Evolutionary conservation across 2,113 vertebrate genomes (phyloP), one percentile per base, ranked within the genome.

Genomic region (Athene cunicularia): DNA sequence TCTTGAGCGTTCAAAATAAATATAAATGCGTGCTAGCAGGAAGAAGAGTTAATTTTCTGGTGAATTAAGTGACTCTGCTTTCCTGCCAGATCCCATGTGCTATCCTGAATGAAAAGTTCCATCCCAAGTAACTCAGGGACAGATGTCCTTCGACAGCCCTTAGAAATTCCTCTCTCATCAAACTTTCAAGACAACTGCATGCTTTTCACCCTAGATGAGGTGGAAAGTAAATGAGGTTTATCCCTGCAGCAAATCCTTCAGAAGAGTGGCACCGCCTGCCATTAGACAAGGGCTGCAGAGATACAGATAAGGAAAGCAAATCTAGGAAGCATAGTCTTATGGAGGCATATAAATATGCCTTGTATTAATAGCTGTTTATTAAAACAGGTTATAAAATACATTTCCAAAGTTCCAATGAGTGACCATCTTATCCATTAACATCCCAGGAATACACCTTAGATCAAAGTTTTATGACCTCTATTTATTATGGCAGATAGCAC

Each of bases 381-480:
- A 95, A 96, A 95, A 88, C 80, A 87, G 52, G 67, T 93, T 94
- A 37, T 67, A 96, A 97, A 96, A 91, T 68, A 94, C 71, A 94
- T 95, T 97, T 90, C 93, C 59, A 88, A 96, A 95, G 84, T 93
- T 96, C 93, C 92, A 37, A 67, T 70, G 72, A 92, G 87, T 83
- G 88, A 82, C 80, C 77, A 45, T 70, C 81, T 92, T 63, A 75
- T 77, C 86, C 59, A 94, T 87, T 76, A 90, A 90, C 77, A 85
- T 91, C 90, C 23, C 2, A 58, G 70, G 81, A 97, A 93, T 89
- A 88, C 70, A 80, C 95, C 95, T 97, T 94, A 94, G 88, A 97
- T 81, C 88, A 91, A 94, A 92, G 77, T 91, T 97, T 97, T 97
- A 96, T 92, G 86, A 96, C 91, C 91, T 97, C 92, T 96, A 93